Evolutionary conservation across 23 tunicate species (phyloP).

Genomic region (Phallusia fumigata): DNA sequence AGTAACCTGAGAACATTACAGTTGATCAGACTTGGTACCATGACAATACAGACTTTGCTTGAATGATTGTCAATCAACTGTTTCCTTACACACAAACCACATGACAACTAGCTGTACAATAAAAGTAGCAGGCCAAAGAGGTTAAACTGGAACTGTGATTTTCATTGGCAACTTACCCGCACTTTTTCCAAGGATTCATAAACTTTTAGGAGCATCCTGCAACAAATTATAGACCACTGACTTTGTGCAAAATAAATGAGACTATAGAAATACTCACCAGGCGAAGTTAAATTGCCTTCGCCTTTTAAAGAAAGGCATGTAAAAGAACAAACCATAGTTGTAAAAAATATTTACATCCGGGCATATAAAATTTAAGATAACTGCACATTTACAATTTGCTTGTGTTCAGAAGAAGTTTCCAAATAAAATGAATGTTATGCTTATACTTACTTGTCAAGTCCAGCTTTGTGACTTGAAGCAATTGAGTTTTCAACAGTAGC

Average conservation of each 20-base stretch:
- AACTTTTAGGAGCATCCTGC: constrained; percentile 67
- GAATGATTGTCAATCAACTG: too few species aligned
- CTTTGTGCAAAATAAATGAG: too few species aligned
- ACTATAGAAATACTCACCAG: constrained; percentile 26
- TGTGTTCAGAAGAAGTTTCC: too few species aligned
- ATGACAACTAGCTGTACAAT: too few species aligned
- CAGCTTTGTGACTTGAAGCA: constrained; percentile 58
- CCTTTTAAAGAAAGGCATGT: constrained; percentile 19
- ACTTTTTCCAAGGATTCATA: constrained; percentile 83
- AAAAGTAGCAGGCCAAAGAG: background rate
- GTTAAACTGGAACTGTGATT: background rate
- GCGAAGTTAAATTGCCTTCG: constrained; percentile 12
- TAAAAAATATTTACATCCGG: background rate
- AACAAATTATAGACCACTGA: too few species aligned
- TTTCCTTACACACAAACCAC: too few species aligned
- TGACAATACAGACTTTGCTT: too few species aligned
- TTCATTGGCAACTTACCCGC: constrained; percentile 48
- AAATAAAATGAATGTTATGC: background rate
- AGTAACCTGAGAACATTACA: too few species aligned
- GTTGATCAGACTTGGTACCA: too few species aligned
- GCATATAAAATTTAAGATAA: too few species aligned
- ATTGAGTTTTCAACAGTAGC: constrained; percentile 89
- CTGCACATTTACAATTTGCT: too few species aligned
- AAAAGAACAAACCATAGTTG: background rate
- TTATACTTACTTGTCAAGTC: constrained; percentile 57